A percentile compares a stretch with the other conserved stretches of the same genome.
phyloP scores from a whole-genome alignment of 2,888 invertebrate genomes.

The Polyommatus iphigenia region DNA sequence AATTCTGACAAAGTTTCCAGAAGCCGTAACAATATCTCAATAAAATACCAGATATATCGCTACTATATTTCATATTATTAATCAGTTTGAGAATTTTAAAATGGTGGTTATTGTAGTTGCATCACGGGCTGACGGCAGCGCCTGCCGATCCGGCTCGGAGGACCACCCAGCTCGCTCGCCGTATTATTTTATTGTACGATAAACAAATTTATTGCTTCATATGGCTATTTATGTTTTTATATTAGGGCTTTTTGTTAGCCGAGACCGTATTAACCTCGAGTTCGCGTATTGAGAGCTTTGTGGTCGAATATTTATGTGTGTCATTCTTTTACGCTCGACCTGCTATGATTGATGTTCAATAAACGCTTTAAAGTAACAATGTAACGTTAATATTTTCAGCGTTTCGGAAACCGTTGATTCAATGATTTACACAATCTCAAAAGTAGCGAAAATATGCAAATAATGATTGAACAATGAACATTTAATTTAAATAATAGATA shows the following conservation, averaged over 20 bases:
- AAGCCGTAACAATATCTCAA: slow-evolving; percentile 19
- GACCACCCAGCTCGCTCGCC: slow-evolving; percentile 76
- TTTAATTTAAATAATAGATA: background rate
- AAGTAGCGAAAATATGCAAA: background rate
- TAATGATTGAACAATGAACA: background rate
- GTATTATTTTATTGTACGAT: slow-evolving; percentile 80
- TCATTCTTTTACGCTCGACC: slow-evolving; percentile 22
- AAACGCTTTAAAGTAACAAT: slow-evolving; percentile 30
- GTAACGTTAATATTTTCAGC: slow-evolving; percentile 9
- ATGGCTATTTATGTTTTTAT: slow-evolving; percentile 78
- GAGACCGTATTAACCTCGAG: slow-evolving; percentile 60
- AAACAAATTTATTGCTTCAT: slow-evolving; percentile 79
- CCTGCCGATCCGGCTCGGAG: slow-evolving; percentile 57
- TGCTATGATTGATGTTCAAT: slow-evolving; percentile 31
- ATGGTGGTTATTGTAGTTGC: slow-evolving; percentile 24
- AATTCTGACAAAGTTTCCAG: background rate
- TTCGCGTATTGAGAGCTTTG: slow-evolving; percentile 47
- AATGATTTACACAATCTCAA: background rate
- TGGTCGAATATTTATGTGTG: slow-evolving; percentile 34
- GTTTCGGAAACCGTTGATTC: background rate
- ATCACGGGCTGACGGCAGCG: slow-evolving; percentile 14
- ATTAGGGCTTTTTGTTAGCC: slow-evolving; percentile 70
- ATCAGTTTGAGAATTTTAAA: slow-evolving; percentile 19
- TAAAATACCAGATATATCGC: slow-evolving; percentile 8
- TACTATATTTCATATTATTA: slow-evolving; percentile 20